Conservation (phyloP, 2,113 vertebrate species). For the Hippocampus comes region DNA sequence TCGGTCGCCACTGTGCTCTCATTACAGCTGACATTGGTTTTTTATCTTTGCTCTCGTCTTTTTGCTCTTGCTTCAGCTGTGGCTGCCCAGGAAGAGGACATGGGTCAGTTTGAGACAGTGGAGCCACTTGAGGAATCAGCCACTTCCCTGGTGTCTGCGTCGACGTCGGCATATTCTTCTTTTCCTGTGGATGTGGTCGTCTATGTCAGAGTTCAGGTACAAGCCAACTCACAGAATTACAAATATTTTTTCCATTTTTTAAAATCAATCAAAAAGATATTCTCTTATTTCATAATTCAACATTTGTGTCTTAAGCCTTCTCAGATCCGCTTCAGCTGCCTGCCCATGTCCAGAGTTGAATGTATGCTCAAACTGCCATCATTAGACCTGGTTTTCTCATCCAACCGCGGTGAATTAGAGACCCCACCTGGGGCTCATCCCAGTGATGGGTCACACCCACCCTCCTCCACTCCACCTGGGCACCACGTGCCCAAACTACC, state of each 20-base stretch:
- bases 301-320: constrained; percentile 79
- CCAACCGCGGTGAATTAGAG: constrained; percentile 92
- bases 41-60: not conserved
- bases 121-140: constrained; percentile 92
- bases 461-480: constrained; percentile 69
- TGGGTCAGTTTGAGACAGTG: constrained; percentile 91
- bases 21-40: not conserved
- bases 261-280: too few species aligned
- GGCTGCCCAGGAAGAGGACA: constrained; percentile 91
- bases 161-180: constrained; percentile 90
- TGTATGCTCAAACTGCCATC: constrained; percentile 98
- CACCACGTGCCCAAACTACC: constrained; percentile 75
- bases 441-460: constrained; percentile 68
- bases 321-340: constrained; percentile 97
- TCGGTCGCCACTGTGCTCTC: not conserved
- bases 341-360: constrained; percentile 94
- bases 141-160: constrained; percentile 91
- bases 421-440: constrained; percentile 74
- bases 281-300: not conserved
- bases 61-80: constrained; percentile 66
- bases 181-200: constrained; percentile 98
- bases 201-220: constrained; percentile 96
- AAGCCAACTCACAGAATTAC: not conserved
- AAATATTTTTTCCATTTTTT: too few species aligned
- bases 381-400: constrained; percentile 95